Conservation (phyloP, 2,797 vertebrate species). For the Coregonus sp. region DNA sequence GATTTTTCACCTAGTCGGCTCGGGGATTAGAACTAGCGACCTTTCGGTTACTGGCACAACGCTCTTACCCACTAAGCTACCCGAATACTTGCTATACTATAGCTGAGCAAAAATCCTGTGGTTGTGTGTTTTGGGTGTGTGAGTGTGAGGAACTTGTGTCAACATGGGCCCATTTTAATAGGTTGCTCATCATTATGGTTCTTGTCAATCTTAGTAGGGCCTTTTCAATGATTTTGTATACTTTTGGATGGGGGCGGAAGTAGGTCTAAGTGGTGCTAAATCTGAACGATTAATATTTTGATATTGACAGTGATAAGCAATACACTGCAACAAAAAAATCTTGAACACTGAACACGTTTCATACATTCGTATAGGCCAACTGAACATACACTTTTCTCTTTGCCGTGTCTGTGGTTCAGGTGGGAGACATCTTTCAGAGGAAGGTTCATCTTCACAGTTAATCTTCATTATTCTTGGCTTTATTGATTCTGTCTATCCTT, state of each 20-base stretch:
- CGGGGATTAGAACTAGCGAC: no score
- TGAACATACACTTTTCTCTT: not conserved
- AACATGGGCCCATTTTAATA: not conserved
- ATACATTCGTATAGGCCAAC: not conserved
- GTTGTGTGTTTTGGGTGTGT: constrained; percentile 2
- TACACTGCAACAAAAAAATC: not conserved
- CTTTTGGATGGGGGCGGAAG: not conserved
- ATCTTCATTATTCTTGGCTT: constrained; percentile 23
- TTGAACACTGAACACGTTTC: not conserved
- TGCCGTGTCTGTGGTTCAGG: not conserved
- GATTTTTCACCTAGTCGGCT: no score
- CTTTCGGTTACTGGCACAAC: no score
- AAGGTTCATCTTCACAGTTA: not conserved
- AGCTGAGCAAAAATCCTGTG: constrained; percentile 3
- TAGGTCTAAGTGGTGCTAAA: not conserved
- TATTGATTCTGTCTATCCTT: constrained; percentile 17
- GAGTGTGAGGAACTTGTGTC: not conserved
- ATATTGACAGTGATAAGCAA: not conserved
- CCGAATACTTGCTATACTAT: constrained; percentile 7
- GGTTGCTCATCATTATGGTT: not conserved
- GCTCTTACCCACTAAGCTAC: no score
- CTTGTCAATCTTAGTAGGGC: not conserved
- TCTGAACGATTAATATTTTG: not conserved
- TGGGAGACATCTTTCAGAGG: constrained; percentile 1
- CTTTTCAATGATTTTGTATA: not conserved